A percentile compares a stretch with the other conserved stretches of the same genome.
phyloP scores from a whole-genome alignment of 1,140 invertebrate species.

The Rhyacophila brunnea region DNA sequence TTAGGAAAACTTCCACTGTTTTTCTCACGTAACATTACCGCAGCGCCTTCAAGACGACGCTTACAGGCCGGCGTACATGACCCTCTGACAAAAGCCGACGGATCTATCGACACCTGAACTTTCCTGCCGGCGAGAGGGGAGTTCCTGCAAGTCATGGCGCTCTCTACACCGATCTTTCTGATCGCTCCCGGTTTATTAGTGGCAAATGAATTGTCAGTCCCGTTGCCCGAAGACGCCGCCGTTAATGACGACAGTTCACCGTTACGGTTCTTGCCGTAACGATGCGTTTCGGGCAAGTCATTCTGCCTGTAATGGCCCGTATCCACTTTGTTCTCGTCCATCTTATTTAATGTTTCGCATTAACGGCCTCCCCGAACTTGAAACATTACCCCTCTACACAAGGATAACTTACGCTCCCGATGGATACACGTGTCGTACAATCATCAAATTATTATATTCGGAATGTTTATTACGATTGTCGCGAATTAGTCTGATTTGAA shows the following conservation, averaged over 20 bases:
- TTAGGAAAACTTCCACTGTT: conserved; percentile 34
- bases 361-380: neutral
- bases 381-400: too few relatives aligned
- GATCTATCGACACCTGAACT: conserved; percentile 29
- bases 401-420: too few relatives aligned
- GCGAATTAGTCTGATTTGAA: too few relatives aligned
- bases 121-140: conserved; percentile 27
- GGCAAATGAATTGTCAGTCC: conserved; percentile 10
- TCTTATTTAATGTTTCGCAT: conserved; percentile 13
- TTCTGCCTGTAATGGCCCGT: conserved; percentile 23
- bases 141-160: conserved; percentile 27
- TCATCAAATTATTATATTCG: too few relatives aligned
- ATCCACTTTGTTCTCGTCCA: conserved; percentile 26
- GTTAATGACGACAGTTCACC: conserved; percentile 17
- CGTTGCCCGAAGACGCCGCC: conserved; percentile 5
- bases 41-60: conserved; percentile 20
- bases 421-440: too few relatives aligned
- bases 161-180: conserved; percentile 22
- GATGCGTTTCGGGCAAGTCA: conserved; percentile 34
- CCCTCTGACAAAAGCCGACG: conserved; percentile 21
- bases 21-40: conserved; percentile 19
- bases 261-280: conserved; percentile 21
- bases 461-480: neutral
- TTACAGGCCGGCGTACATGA: conserved; percentile 26
- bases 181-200: conserved; percentile 20